Percentiles rank a stretch among this genome's conserved stretches.
phyloP scores from a whole-genome alignment of 1,140 invertebrate species.

The Cydia fagiglandana region DNA sequence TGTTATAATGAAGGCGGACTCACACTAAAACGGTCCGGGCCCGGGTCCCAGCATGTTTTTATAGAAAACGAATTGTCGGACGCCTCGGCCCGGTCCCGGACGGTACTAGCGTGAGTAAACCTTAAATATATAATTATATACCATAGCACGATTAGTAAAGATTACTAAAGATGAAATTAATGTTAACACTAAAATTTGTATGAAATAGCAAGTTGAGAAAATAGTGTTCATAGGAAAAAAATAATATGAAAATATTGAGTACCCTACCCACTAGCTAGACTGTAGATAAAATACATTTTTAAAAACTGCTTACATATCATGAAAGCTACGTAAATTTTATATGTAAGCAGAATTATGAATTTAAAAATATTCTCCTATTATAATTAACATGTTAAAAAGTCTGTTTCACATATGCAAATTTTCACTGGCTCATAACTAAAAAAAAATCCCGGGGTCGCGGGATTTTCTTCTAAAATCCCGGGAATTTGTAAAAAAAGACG shows the following conservation, averaged over 20 bases:
- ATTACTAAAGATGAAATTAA: neutral
- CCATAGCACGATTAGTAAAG: slow-evolving; percentile 13
- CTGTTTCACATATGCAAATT: slow-evolving; percentile 4
- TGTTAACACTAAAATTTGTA: neutral
- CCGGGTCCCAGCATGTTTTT: too few species aligned
- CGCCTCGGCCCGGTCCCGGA: too few species aligned
- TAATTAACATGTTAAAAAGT: slow-evolving; percentile 16
- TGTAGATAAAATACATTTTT: slow-evolving; percentile 22
- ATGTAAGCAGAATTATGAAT: slow-evolving; percentile 32
- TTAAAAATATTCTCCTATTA: slow-evolving; percentile 25
- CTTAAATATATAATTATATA: neutral
- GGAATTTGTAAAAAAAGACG: neutral
- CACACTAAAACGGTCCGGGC: too few species aligned
- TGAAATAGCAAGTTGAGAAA: slow-evolving; percentile 4
- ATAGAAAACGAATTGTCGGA: too few species aligned
- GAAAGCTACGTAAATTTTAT: slow-evolving; percentile 25
- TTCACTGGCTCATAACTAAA: neutral
- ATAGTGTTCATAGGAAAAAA: slow-evolving; percentile 10
- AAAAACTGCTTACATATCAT: slow-evolving; percentile 27
- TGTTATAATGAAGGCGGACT: neutral
- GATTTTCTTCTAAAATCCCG: neutral
- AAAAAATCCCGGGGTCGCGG: neutral
- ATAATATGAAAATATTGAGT: slow-evolving; percentile 27
- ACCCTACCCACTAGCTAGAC: slow-evolving; percentile 11
- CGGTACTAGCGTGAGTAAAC: too few species aligned